A percentile compares a stretch with the other conserved stretches of the same genome.
These are phyloP conservation scores for Zaprionus taronus DNA, from an alignment of 1,140 invertebrate genomes.

Conservation along the genomic window DNA sequence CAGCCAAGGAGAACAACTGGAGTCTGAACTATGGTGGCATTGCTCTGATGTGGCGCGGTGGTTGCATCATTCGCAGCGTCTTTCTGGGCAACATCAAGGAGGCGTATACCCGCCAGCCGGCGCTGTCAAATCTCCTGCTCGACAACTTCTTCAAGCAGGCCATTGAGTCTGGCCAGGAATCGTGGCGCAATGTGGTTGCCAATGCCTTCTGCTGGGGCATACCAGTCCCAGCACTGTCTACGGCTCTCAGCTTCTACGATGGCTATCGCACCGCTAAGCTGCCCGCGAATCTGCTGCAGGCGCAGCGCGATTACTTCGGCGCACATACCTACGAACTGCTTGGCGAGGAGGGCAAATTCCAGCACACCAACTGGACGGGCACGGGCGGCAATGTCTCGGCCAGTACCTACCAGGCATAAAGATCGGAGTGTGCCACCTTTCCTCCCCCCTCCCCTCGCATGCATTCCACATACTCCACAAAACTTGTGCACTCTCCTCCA, in stretches of 20 bases:
- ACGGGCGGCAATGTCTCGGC: slow-evolving; percentile 98
- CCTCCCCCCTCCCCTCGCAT: not conserved
- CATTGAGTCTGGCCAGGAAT: slow-evolving; percentile 91
- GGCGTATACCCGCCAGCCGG: slow-evolving; percentile 97
- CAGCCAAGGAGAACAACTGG: slow-evolving; percentile 96
- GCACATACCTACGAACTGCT: slow-evolving; percentile 99
- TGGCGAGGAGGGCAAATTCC: slow-evolving; percentile 93
- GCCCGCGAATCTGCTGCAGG: slow-evolving; percentile 97
- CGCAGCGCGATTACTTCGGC: slow-evolving; percentile 99
- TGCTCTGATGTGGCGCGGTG: slow-evolving; percentile 99
- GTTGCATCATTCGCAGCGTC: slow-evolving; percentile 95
- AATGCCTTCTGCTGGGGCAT: slow-evolving; percentile 91
- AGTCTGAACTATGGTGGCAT: slow-evolving; percentile 99
- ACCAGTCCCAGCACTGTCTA: slow-evolving; percentile 95
- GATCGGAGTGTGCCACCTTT: too few relatives aligned
- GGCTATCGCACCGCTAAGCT: slow-evolving; percentile 93
- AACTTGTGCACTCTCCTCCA: not conserved
- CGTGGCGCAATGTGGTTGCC: slow-evolving; percentile 89
- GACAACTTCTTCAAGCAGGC: slow-evolving; percentile 97
- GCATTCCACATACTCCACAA: slow-evolving; percentile 7
- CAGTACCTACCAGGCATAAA: slow-evolving; percentile 96
- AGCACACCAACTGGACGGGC: slow-evolving; percentile 99
- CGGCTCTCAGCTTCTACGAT: slow-evolving; percentile 98
- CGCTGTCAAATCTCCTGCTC: slow-evolving; percentile 95
- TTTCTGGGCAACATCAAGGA: slow-evolving; percentile 99